Conservation (phyloP, 1,140 invertebrate species). For the Sitophilus oryzae region DNA sequence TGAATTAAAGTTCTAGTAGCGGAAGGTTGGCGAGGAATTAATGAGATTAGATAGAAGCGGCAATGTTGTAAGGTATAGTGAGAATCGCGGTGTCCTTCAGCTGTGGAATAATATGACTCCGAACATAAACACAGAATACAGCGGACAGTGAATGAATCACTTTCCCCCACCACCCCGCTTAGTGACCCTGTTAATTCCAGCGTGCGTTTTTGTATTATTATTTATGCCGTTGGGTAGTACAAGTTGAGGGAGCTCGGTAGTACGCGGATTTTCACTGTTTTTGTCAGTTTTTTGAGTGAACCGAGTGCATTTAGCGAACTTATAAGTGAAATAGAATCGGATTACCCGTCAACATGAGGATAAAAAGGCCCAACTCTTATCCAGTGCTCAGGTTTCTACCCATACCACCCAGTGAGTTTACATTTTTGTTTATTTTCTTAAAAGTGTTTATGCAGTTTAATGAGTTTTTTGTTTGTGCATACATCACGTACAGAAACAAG, state of each 20-base stretch:
- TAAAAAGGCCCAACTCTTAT: slow-evolving; percentile 58
- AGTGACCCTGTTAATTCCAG: slow-evolving; percentile 29
- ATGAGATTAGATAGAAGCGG: too few relatives aligned
- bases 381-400: slow-evolving; percentile 55
- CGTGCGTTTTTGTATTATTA: slow-evolving; percentile 25
- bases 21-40: too few relatives aligned
- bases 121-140: slow-evolving; percentile 34
- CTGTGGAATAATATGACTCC: too few relatives aligned
- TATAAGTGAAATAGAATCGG: too few relatives aligned
- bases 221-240: too few relatives aligned
- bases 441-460: background rate
- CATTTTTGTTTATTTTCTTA: slow-evolving; percentile 3
- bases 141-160: slow-evolving; percentile 33
- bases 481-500: background rate
- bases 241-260: too few relatives aligned
- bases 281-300: slow-evolving; percentile 4
- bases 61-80: too few relatives aligned
- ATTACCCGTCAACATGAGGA: slow-evolving; percentile 50
- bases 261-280: too few relatives aligned
- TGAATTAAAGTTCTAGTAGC: too few relatives aligned
- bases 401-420: slow-evolving; percentile 39
- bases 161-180: slow-evolving; percentile 17
- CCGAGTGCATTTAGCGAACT: too few relatives aligned
- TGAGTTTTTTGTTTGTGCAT: background rate
- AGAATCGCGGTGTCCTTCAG: too few relatives aligned